Conservation (phyloP, 2,797 vertebrate genomes). For the Muscicapa comitata region DNA sequence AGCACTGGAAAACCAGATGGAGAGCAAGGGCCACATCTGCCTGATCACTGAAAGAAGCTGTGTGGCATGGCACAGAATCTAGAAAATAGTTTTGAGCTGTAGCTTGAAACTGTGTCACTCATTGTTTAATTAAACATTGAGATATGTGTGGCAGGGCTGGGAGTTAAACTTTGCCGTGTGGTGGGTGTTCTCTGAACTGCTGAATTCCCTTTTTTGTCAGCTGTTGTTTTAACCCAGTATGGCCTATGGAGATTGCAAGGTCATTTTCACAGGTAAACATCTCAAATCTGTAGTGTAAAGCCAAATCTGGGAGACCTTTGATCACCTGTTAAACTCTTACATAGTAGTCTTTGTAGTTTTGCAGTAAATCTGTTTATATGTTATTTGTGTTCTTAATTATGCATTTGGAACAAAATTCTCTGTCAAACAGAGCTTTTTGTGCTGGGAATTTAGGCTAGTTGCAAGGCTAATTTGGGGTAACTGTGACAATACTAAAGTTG, state of each 20-base stretch:
- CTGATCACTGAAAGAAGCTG: not conserved
- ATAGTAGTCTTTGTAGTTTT: not conserved
- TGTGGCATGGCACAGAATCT: not conserved
- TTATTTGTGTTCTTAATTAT: not conserved
- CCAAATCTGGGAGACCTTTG: not conserved
- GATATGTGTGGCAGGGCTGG: not conserved
- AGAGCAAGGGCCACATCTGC: not conserved
- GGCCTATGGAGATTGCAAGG: not conserved
- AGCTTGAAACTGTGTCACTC: not conserved
- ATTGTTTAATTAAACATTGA: not conserved
- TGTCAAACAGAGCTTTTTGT: not conserved
- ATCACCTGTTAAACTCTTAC: not conserved
- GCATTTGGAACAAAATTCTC: not conserved
- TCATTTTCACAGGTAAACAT: not conserved
- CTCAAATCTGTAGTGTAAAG: not conserved
- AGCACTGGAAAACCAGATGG: not conserved
- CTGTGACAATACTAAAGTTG: not conserved
- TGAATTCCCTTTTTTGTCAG: not conserved
- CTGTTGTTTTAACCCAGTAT: not conserved
- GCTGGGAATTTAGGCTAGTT: not conserved
- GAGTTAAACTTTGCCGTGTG: not conserved
- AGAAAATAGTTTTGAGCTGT: not conserved
- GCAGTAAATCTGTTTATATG: not conserved
- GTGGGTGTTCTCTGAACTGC: not conserved
- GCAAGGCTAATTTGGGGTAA: not conserved